phyloP scores from a whole-genome alignment of 2,888 invertebrate species.

The Esperia sulphurella region DNA sequence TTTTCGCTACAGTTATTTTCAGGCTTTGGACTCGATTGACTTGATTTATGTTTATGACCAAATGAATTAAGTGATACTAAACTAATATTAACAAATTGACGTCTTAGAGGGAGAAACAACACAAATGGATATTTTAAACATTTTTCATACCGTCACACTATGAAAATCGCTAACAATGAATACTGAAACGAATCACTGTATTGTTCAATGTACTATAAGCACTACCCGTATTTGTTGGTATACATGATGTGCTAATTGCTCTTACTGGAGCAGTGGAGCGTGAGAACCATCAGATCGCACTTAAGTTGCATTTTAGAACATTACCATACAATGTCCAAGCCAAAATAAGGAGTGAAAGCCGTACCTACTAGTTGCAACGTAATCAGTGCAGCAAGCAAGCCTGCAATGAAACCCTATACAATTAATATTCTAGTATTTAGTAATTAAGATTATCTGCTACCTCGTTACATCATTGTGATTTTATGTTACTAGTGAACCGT shows the following conservation, averaged over 20 bases:
- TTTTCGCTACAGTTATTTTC: too few species aligned
- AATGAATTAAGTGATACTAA: too few species aligned
- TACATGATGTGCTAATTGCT: constrained; percentile 40
- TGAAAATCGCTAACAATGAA: constrained; percentile 24
- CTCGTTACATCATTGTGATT: background rate
- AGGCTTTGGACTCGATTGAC: too few species aligned
- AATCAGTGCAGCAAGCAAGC: constrained; percentile 21
- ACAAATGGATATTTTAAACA: background rate
- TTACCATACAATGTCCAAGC: constrained; percentile 52
- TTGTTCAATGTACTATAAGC: too few species aligned
- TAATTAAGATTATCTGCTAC: constrained; percentile 36
- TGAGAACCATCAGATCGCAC: constrained; percentile 45
- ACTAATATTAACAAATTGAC: too few species aligned
- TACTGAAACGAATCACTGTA: constrained; percentile 28
- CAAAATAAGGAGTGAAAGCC: constrained; percentile 56
- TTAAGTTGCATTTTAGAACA: constrained; percentile 37
- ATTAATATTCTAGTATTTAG: constrained; percentile 48
- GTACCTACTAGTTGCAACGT: constrained; percentile 14
- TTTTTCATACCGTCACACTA: background rate
- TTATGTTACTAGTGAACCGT: background rate
- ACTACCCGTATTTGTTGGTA: background rate
- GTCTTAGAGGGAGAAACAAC: too few species aligned
- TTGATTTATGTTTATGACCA: too few species aligned
- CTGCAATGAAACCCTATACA: constrained; percentile 34
- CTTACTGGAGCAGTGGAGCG: constrained; percentile 43